Evolutionary conservation across 2,888 invertebrate species (phyloP).

Genomic region (Odontocolon sp.): DNA sequence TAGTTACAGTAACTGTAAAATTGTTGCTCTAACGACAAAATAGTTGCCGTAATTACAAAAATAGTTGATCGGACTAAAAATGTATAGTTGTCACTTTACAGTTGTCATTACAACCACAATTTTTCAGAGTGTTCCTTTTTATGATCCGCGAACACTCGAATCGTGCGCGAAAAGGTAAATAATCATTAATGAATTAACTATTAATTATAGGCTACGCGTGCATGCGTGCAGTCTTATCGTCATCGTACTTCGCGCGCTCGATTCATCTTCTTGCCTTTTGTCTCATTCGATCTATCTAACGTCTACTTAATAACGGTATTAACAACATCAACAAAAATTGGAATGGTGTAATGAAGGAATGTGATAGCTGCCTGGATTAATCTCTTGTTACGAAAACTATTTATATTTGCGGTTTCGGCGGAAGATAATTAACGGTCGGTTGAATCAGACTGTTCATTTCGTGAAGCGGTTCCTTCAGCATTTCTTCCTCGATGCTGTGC

Average conservation of each 20-base stretch:
- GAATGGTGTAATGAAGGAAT: conserved; percentile 21
- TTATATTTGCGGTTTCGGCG: conserved; percentile 61
- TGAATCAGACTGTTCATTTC: conserved; percentile 78
- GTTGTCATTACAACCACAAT: too few relatives aligned
- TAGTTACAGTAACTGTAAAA: too few relatives aligned
- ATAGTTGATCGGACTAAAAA: too few relatives aligned
- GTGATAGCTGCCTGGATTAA: conserved; percentile 19
- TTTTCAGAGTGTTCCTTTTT: too few relatives aligned
- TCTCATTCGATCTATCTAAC: background rate
- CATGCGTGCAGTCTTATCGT: conserved; percentile 10
- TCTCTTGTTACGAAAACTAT: background rate
- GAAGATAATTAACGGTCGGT: conserved; percentile 65
- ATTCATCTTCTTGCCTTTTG: background rate
- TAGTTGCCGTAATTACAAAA: too few relatives aligned
- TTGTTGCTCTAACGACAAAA: too few relatives aligned
- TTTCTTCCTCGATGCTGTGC: conserved; percentile 82
- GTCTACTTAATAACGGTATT: background rate
- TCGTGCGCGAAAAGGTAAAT: conserved; percentile 5
- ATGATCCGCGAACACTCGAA: background rate
- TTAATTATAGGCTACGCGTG: background rate
- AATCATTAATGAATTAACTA: background rate
- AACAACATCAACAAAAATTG: conserved; percentile 7
- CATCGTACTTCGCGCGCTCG: conserved; percentile 1
- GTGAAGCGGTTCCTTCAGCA: conserved; percentile 82
- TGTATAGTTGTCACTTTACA: too few relatives aligned